phyloP scores from a whole-genome alignment of 2,113 vertebrate genomes.

The Corythornis madagascariensis region DNA sequence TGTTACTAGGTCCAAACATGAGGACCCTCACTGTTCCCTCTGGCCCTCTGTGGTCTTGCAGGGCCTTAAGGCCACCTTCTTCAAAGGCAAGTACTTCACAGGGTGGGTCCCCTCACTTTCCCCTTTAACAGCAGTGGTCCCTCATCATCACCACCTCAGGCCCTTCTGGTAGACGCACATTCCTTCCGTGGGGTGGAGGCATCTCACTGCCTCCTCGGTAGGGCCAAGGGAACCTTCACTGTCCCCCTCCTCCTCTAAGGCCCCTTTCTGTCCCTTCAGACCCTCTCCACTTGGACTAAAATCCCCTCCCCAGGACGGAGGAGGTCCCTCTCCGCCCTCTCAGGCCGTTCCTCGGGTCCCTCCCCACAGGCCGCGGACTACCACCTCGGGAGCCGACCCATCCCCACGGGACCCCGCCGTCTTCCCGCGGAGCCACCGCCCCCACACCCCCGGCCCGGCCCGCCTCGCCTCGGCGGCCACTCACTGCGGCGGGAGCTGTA shows the following conservation, averaged over 20 bases:
- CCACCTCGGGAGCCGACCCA: not conserved
- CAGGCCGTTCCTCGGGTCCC: not conserved
- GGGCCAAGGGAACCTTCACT: not conserved
- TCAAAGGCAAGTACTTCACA: not conserved
- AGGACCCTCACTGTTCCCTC: not conserved
- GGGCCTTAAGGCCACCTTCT: not conserved
- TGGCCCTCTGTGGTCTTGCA: too few species aligned
- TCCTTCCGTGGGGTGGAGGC: too few species aligned
- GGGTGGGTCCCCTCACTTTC: accelerated
- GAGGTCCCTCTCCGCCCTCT: not conserved
- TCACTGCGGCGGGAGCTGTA: conserved; percentile 91
- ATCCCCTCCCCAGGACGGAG: not conserved
- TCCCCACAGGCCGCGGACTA: not conserved
- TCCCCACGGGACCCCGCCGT: not conserved
- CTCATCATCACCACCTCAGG: not conserved
- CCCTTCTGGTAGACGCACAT: not conserved
- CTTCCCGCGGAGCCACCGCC: not conserved
- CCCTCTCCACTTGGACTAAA: not conserved
- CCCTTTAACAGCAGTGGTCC: not conserved
- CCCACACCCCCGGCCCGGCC: not conserved
- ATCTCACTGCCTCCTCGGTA: not conserved
- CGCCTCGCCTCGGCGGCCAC: conserved; percentile 47
- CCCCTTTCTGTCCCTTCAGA: too few species aligned
- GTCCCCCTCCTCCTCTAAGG: not conserved
- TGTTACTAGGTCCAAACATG: accelerated